Conservation (phyloP, 2,888 invertebrate species). For the Luperina testacea region DNA sequence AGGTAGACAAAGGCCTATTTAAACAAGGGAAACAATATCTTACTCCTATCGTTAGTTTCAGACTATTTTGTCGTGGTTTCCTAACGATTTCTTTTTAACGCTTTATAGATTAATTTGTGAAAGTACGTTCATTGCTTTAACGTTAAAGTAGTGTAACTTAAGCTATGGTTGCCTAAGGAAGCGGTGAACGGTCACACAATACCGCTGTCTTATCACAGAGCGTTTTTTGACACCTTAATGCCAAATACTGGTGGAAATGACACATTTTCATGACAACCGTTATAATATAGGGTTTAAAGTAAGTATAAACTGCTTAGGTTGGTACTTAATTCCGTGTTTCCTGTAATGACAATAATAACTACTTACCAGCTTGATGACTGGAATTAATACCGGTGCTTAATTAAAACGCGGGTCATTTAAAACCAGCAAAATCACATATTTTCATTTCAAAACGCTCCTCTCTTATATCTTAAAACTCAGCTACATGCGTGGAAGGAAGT, state of each 20-base stretch:
- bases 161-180: neutral
- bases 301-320: neutral
- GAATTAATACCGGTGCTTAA: neutral
- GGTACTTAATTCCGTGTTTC: neutral
- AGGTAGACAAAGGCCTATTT: neutral
- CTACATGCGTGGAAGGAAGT: conserved; percentile 41
- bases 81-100: neutral
- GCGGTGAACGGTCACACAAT: neutral
- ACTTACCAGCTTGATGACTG: neutral
- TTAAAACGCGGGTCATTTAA: neutral
- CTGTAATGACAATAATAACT: too few relatives aligned
- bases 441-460: conserved; percentile 17
- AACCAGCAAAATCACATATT: neutral
- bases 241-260: neutral
- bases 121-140: neutral
- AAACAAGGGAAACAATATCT: neutral
- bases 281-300: neutral
- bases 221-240: neutral
- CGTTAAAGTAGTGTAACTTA: neutral
- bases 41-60: neutral
- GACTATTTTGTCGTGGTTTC: neutral
- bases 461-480: neutral
- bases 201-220: neutral
- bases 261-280: neutral
- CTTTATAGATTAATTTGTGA: neutral